phyloP scores from a whole-genome alignment of 2,888 invertebrate genomes.

The Pyrochroa serraticornis region DNA sequence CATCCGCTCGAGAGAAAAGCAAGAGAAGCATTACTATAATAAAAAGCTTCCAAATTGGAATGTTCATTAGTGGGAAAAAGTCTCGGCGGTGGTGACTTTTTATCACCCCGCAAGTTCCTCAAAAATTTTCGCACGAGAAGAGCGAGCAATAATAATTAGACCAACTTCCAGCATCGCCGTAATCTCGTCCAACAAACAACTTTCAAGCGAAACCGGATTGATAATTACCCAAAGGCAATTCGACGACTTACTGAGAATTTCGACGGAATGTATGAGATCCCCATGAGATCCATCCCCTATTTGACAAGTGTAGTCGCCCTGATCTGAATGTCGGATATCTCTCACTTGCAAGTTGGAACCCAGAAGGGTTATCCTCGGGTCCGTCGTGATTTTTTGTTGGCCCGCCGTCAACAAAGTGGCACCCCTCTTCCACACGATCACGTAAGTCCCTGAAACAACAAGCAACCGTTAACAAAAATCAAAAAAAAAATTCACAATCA shows the following conservation, averaged over 20 bases:
- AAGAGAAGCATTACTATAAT: background rate
- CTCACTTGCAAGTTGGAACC: slow-evolving; percentile 62
- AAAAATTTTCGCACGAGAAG: slow-evolving; percentile 12
- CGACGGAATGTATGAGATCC: slow-evolving; percentile 64
- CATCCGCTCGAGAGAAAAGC: background rate
- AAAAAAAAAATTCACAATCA: background rate
- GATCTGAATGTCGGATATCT: slow-evolving; percentile 61
- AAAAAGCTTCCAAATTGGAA: slow-evolving; percentile 12
- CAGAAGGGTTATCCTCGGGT: slow-evolving; percentile 59
- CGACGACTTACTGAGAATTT: slow-evolving; percentile 60
- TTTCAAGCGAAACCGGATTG: slow-evolving; percentile 3
- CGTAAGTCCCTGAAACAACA: slow-evolving; percentile 60
- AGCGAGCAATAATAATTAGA: background rate
- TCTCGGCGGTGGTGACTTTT: slow-evolving; percentile 2
- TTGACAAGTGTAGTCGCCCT: slow-evolving; percentile 65
- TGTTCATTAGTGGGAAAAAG: slow-evolving; percentile 3
- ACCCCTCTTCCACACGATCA: slow-evolving; percentile 63
- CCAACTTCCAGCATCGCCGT: slow-evolving; percentile 6
- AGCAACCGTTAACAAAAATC: background rate
- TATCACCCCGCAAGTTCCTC: slow-evolving; percentile 1
- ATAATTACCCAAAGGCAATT: background rate
- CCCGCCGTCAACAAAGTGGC: slow-evolving; percentile 61
- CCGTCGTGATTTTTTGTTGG: slow-evolving; percentile 61
- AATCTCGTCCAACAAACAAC: slow-evolving; percentile 9
- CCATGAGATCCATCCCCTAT: slow-evolving; percentile 62